Evolutionary conservation across 2,113 vertebrate species (phyloP), one percentile per base, ranked within the genome.

Genomic region (Salvelinus sp.): DNA sequence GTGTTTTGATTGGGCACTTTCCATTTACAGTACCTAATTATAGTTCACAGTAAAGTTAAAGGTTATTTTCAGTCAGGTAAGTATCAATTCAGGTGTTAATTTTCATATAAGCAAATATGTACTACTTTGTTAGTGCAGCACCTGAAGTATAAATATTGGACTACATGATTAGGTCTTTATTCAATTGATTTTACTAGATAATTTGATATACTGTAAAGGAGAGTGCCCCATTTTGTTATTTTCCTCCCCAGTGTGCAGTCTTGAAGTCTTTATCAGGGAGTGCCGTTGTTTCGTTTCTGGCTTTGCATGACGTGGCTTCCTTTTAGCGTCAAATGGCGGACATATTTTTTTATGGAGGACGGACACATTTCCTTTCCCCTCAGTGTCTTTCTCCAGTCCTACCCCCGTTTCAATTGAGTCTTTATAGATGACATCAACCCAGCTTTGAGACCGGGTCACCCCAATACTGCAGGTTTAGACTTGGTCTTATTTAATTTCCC

Each of bases 291-390:
- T 77, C n/a, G 83, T 91, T 54, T 80, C 79, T 89, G 86, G 84
- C 79, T 82, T 64, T 92, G 92, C 92, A 92, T 92, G 91, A 88
- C 67, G 71, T 88, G 79, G 83, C 83, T 88, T 75, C 54, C 68
- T 12, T 70, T 70, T 74, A 58, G 50, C 72, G 73, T 75, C 33
- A 57, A 58, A 27, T 47, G 58, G 81, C 58, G 7, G 9, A 48
- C 33, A 47, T 44, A n/a, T 1, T 38, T 83, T 62, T 47, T 64
- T 63, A 72, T 50, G 38, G 38, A 18, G 58, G 58, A 71, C 13
- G 69, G 54, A 83, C 73, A 80, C 30, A 18, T 20, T 33, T 18
- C 10, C 6, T 25, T n/a, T 22, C 1, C 7, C 27, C n/a, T 2
- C 2, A 9, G 9, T 64, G 44, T n/a, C 70, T 25, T 58, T 23